Evolutionary conservation across 2,888 invertebrate species (phyloP).

Genomic region (Cloeon dipterum): DNA sequence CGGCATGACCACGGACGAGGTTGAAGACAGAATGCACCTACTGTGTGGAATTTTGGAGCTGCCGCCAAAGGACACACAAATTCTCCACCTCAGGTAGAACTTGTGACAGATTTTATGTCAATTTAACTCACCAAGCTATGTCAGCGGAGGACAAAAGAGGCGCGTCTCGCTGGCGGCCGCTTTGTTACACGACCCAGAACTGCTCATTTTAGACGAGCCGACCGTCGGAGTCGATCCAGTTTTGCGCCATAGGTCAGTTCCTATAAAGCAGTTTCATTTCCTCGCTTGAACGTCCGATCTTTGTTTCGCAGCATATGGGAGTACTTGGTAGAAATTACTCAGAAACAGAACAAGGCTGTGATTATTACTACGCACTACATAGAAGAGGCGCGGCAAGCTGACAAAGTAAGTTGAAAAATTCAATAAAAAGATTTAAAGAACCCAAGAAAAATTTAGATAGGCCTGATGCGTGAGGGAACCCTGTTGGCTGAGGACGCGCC

Average conservation of each 20-base stretch:
- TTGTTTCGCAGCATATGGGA: conserved; percentile 55
- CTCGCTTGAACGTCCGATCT: background rate
- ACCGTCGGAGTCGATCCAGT: conserved; percentile 24
- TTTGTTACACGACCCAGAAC: conserved; percentile 20
- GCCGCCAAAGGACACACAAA: conserved; percentile 36
- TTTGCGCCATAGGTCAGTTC: conserved; percentile 12
- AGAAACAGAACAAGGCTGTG: conserved; percentile 33
- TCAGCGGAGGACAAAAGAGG: conserved; percentile 23
- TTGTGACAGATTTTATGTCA: no score
- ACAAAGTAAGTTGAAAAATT: conserved; percentile 12
- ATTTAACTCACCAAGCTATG: no score
- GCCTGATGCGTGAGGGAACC: conserved; percentile 25
- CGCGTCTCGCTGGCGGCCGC: conserved; percentile 22
- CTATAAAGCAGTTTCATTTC: background rate
- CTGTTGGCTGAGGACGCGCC: conserved; percentile 24
- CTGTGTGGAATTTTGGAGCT: conserved; percentile 50
- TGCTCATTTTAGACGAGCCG: conserved; percentile 23
- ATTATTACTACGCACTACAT: conserved; percentile 26
- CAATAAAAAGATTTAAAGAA: no score
- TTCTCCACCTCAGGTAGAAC: conserved; percentile 27
- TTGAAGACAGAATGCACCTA: conserved; percentile 36
- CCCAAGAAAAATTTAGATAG: conserved; percentile 21
- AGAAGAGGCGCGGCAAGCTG: conserved; percentile 20
- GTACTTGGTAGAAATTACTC: conserved; percentile 48
- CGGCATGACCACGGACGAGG: conserved; percentile 16